These are phyloP conservation scores for Nothocercus julius DNA, from an alignment of 2,113 vertebrate species.

Conservation along the genomic window DNA sequence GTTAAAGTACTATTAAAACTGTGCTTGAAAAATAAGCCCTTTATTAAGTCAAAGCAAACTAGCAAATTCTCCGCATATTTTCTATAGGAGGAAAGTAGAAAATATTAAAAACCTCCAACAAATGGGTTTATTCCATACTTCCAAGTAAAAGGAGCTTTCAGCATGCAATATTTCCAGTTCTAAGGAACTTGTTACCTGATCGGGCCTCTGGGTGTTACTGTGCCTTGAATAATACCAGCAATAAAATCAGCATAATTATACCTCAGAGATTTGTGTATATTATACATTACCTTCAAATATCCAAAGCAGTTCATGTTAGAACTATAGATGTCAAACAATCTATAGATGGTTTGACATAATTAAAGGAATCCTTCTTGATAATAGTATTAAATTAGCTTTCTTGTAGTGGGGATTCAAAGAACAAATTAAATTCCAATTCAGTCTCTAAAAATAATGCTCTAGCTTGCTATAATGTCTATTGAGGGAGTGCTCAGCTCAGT, in stretches of 20 bases:
- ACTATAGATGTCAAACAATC: not conserved
- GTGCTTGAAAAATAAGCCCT: not conserved
- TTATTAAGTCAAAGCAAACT: not conserved
- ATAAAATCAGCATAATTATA: not conserved
- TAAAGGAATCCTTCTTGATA: not conserved
- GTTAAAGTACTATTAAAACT: no score
- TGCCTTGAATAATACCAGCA: not conserved
- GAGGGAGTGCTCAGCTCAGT: not conserved
- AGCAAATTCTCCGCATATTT: not conserved
- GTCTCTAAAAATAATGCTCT: not conserved
- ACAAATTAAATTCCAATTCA: constrained; percentile 33
- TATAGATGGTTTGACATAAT: not conserved
- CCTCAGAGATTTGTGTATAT: not conserved
- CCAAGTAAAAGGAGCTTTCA: not conserved
- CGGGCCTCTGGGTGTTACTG: not conserved
- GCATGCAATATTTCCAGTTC: not conserved
- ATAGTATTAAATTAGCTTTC: constrained; percentile 20
- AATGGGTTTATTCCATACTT: not conserved
- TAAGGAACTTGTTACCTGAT: not conserved
- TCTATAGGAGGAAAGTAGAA: not conserved
- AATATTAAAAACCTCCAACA: not conserved
- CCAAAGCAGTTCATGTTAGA: not conserved
- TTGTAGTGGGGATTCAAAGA: not conserved
- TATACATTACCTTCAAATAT: not conserved
- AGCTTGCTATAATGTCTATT: not conserved